phyloP scores from a whole-genome alignment of 2,888 invertebrate species.

The Lycophotia porphyrea region DNA sequence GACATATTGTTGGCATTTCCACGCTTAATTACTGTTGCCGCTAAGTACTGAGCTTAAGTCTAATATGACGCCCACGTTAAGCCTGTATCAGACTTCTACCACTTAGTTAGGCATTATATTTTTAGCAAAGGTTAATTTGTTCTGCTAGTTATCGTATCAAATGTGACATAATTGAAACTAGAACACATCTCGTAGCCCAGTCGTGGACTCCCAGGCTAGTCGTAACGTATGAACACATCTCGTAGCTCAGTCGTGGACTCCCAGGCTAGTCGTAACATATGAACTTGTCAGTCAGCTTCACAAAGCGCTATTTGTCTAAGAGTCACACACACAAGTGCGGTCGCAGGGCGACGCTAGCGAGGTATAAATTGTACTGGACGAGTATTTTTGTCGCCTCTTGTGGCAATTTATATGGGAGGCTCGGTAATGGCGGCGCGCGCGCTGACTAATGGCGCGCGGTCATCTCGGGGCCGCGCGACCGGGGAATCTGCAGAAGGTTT shows the following conservation, averaged over 20 bases:
- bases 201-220: slow-evolving; percentile 1
- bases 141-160: slow-evolving; percentile 10
- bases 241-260: neutral
- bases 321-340: neutral
- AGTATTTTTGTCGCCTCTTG: slow-evolving; percentile 63
- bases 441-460: slow-evolving; percentile 55
- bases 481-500: slow-evolving; percentile 1
- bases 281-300: neutral
- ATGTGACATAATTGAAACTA: slow-evolving; percentile 6
- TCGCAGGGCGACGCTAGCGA: slow-evolving; percentile 1
- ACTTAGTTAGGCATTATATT: slow-evolving; percentile 18
- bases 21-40: neutral
- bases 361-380: slow-evolving; percentile 16
- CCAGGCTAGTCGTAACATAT: neutral
- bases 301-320: slow-evolving; percentile 6
- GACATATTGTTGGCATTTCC: slow-evolving; percentile 7
- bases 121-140: slow-evolving; percentile 9
- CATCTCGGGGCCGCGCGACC: slow-evolving; percentile 60
- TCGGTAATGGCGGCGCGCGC: slow-evolving; percentile 48
- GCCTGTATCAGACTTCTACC: slow-evolving; percentile 14
- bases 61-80: neutral
- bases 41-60: neutral
- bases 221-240: slow-evolving; percentile 2
- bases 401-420: slow-evolving; percentile 50
- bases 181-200: slow-evolving; percentile 3